Evolutionary conservation across 2,113 vertebrate genomes (phyloP).

Genomic region (Cottus gobio): DNA sequence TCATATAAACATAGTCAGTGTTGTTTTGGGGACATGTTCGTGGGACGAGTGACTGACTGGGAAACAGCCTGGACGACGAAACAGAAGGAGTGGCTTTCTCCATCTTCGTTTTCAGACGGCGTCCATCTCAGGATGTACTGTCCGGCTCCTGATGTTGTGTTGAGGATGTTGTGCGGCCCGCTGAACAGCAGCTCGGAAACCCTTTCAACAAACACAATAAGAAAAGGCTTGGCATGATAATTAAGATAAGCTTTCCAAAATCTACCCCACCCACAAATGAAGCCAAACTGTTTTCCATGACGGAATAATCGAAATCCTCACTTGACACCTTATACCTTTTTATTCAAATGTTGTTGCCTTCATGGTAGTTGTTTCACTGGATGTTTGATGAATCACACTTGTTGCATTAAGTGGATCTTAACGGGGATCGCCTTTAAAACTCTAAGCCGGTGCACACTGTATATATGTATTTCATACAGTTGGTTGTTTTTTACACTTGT

Average conservation of each 20-base stretch:
- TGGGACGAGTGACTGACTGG: conserved; percentile 19
- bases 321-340: neutral
- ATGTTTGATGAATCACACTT: neutral
- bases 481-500: neutral
- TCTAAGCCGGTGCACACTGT: too few relatives aligned
- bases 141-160: rapidly evolving
- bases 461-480: neutral
- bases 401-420: neutral
- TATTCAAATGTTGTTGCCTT: neutral
- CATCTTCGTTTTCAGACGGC: neutral
- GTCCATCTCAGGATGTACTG: conserved; percentile 52
- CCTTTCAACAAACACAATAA: conserved; percentile 19
- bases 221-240: neutral
- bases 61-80: conserved; percentile 23
- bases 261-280: too few relatives aligned
- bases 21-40: too few relatives aligned
- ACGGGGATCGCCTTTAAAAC: neutral
- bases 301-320: neutral
- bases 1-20: too few relatives aligned
- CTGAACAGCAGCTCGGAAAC: conserved; percentile 38
- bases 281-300: too few relatives aligned
- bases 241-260: neutral
- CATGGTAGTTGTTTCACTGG: too few relatives aligned
- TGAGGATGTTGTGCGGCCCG: neutral
- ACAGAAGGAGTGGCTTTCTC: conserved; percentile 40